Evolutionary conservation across 2,797 vertebrate genomes (phyloP), one percentile per base, ranked within the genome.

Genomic region (Sebastes ruberrimus): DNA sequence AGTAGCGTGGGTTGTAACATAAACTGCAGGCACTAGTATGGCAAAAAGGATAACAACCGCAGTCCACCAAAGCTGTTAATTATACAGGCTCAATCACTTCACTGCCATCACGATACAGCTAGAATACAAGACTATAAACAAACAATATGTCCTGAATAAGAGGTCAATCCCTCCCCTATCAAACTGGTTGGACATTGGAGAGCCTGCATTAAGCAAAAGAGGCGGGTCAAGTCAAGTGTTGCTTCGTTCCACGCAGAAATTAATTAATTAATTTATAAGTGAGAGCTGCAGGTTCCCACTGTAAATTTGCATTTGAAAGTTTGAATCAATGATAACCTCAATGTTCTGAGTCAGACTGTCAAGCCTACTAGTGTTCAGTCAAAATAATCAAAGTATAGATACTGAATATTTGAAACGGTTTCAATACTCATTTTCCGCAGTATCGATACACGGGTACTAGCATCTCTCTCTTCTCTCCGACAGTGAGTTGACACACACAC

Each of bases 241-340:
- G 46, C 46, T 2, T 52, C 1, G 2, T 52, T 18, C 46, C 46
- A 49, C 0, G 1, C 38, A 42, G 38, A 46, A 46, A 46, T 46
- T 0, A 3, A 46, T 46, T 1, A 46, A 46, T 46, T 0, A 46
- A 46, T 46, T 61, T 16, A 42, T 3, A 46, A 60, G 3, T 42
- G 23, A 20, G 8, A 59, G 27, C 18, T 46, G 38, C 35, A 49
- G 14, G n/a, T 18, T 74, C 4, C 25, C 10, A 30, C 20, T 56
- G 10, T 60, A 14, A 35, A 74, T 52, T 52, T 52, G 38, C 27
- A 49, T 71, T 16, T 38, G 9, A 35, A 57, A 7, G 22, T 33
- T 68, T 32, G 16, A 33, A 22, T 32, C 0, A 32, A 52, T 32
- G 7, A 18, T 16, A 38, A 46, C 35, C 22, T 27, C 23, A 27